phyloP scores from a whole-genome alignment of 1,140 invertebrate genomes.

The Ceratoteleas bidentatus region DNA sequence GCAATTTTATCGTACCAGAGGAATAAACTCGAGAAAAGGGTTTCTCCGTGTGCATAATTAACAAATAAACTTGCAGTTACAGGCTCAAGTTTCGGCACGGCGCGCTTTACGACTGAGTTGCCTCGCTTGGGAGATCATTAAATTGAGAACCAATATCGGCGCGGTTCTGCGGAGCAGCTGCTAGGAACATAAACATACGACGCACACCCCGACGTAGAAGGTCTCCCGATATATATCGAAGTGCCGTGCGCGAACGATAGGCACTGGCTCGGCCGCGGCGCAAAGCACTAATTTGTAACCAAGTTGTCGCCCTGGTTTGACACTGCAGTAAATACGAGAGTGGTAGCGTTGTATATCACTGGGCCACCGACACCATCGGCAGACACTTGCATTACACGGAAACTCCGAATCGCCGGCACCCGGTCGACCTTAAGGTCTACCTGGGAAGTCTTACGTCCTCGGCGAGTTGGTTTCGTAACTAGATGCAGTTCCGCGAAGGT shows the following conservation, averaged over 20 bases:
- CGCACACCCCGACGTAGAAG: conserved; percentile 63
- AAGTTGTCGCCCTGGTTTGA: conserved; percentile 81
- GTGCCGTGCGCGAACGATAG: conserved; percentile 64
- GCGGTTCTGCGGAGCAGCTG: conserved; percentile 77
- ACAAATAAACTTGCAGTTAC: conserved; percentile 64
- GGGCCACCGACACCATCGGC: conserved; percentile 68
- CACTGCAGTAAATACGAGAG: conserved; percentile 81
- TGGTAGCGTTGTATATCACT: conserved; percentile 80
- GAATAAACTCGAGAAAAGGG: conserved; percentile 59
- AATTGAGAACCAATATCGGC: conserved; percentile 81
- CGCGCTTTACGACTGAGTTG: conserved; percentile 68
- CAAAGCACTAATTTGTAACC: conserved; percentile 81
- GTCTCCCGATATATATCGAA: conserved; percentile 68
- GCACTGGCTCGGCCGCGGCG: conserved; percentile 69
- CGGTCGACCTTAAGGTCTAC: conserved; percentile 63
- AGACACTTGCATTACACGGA: conserved; percentile 46
- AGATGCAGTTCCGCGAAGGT: conserved; percentile 64
- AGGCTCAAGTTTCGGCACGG: conserved; percentile 51
- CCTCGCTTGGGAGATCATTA: conserved; percentile 65
- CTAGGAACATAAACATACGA: conserved; percentile 79
- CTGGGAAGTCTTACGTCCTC: no score
- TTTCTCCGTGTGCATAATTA: conserved; percentile 63
- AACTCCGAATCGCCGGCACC: conserved; percentile 42
- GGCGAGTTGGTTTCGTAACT: conserved; percentile 63
- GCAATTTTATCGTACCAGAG: conserved; percentile 51